A percentile compares a stretch with the other conserved stretches of the same genome.
phyloP scores from a whole-genome alignment of 2,113 vertebrate species.

The Pseudorasbora parva region DNA sequence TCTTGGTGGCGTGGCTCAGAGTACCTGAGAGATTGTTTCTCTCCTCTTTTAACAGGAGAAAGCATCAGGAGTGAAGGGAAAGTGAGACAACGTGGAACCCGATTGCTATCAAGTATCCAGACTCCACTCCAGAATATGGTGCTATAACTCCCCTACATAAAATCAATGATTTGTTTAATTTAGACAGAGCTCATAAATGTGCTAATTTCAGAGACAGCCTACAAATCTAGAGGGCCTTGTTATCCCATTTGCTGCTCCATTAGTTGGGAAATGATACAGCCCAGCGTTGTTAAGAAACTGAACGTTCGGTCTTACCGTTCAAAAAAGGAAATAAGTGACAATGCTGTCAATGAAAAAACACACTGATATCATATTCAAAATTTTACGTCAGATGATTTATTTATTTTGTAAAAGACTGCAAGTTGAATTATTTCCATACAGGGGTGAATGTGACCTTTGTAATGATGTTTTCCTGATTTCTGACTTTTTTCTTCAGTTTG shows the following conservation, averaged over 20 bases:
- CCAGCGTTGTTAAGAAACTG: conserved; percentile 56
- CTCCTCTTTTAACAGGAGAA: conserved; percentile 67
- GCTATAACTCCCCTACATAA: conserved; percentile 57
- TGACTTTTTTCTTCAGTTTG: background rate
- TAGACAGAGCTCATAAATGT: conserved; percentile 70
- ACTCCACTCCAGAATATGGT: conserved; percentile 41
- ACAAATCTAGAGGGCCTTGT: conserved; percentile 63
- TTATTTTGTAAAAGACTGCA: background rate
- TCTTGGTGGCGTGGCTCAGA: conserved; percentile 32
- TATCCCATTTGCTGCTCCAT: conserved; percentile 64
- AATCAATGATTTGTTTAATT: conserved; percentile 73
- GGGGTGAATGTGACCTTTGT: background rate
- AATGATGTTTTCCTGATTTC: background rate
- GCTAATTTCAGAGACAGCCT: conserved; percentile 63
- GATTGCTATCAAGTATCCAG: conserved; percentile 32
- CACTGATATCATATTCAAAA: background rate
- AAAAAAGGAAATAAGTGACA: conserved; percentile 8
- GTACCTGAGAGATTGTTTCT: conserved; percentile 37
- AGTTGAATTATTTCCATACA: background rate
- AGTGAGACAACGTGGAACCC: conserved; percentile 30
- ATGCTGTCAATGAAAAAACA: background rate
- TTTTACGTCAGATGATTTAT: background rate
- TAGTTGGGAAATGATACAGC: conserved; percentile 59
- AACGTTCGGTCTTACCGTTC: conserved; percentile 39
- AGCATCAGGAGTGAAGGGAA: conserved; percentile 63